A percentile compares a stretch with the other conserved stretches of the same genome.
Evolutionary conservation across 2,888 invertebrate species (phyloP).

Genomic region (Orchesella flavescens): DNA sequence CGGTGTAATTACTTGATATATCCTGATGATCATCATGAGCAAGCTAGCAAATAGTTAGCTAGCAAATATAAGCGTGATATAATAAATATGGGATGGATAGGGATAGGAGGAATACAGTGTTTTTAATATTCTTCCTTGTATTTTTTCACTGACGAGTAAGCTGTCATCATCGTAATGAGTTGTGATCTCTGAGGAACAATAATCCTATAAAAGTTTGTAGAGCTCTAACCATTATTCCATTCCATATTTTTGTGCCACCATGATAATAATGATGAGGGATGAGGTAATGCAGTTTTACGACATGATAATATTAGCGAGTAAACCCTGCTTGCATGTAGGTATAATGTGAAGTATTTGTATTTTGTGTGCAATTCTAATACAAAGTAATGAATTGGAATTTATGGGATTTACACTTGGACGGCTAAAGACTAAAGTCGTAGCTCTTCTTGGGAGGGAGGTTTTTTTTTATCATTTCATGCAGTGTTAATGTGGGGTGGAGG

Average conservation of each 20-base stretch:
- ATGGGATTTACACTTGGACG: constrained; percentile 51
- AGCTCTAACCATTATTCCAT: constrained; percentile 10
- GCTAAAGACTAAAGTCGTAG: neutral
- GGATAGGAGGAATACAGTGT: too few species aligned
- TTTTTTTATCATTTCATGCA: constrained; percentile 14
- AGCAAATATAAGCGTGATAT: neutral
- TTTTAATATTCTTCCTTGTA: too few species aligned
- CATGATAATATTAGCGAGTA: too few species aligned
- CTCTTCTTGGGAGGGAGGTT: constrained; percentile 30
- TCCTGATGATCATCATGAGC: neutral
- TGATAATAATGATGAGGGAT: constrained; percentile 21
- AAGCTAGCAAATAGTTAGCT: too few species aligned
- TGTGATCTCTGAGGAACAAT: constrained; percentile 50
- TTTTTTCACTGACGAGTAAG: constrained; percentile 6
- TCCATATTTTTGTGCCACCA: constrained; percentile 16
- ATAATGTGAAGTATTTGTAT: too few species aligned
- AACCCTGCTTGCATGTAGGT: too few species aligned
- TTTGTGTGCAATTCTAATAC: too few species aligned
- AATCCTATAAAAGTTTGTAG: constrained; percentile 8
- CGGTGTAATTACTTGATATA: constrained; percentile 37
- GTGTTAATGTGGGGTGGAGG: constrained; percentile 24
- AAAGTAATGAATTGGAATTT: constrained; percentile 56
- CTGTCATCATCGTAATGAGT: constrained; percentile 61
- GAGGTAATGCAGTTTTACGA: constrained; percentile 13
- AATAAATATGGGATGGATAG: neutral